Evolutionary conservation across 2,113 vertebrate species (phyloP).

Genomic region (Clarias batrachus): DNA sequence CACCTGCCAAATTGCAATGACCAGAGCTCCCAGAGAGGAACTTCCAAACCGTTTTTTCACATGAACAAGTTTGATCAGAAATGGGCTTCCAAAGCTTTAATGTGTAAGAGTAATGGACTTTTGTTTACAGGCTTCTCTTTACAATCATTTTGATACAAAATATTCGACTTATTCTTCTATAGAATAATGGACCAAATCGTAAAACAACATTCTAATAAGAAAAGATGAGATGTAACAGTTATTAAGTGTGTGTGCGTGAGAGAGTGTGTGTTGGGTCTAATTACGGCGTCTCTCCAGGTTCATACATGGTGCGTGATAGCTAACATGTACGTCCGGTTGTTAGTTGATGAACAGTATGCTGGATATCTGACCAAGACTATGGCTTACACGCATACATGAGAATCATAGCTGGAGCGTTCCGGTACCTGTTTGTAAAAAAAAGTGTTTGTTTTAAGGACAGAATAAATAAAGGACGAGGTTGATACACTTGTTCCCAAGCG

Average conservation of each 20-base stretch:
- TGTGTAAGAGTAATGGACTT: neutral
- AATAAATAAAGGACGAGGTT: neutral
- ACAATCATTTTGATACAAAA: too few relatives aligned
- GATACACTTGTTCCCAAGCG: neutral
- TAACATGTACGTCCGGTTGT: constrained; percentile 33
- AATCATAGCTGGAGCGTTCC: constrained; percentile 38
- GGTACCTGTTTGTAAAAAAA: neutral
- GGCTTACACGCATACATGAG: constrained; percentile 14
- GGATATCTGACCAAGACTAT: constrained; percentile 1
- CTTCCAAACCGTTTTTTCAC: too few relatives aligned
- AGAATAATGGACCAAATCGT: neutral
- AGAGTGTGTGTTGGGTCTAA: constrained; percentile 34
- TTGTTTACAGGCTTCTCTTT: too few relatives aligned
- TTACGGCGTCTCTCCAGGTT: constrained; percentile 23
- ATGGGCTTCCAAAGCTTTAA: neutral
- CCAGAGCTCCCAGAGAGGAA: too few relatives aligned
- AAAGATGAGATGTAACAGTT: neutral
- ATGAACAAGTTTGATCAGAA: neutral
- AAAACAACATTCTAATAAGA: neutral
- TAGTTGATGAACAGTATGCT: constrained; percentile 24
- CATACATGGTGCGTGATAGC: neutral
- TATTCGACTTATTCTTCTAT: neutral
- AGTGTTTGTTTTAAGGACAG: neutral
- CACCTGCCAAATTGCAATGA: too few relatives aligned
- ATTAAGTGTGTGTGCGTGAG: neutral